Base-by-base conservation (phyloP, 92 coral and sea anemone species). In the Pocillopora meandrina region DNA sequence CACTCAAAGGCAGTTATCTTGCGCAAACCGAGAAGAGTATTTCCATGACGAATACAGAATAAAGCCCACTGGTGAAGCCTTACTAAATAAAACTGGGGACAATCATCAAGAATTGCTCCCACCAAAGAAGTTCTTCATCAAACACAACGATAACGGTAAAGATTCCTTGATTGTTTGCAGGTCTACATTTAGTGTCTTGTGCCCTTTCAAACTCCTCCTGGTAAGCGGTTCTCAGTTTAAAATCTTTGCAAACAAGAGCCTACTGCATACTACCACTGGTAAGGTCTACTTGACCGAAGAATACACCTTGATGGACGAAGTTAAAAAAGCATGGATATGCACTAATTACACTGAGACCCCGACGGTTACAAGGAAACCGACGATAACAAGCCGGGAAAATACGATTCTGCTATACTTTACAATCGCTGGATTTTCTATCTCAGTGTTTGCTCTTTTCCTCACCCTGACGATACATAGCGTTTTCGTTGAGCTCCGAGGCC, bases 401-500 rank as follows among this genome's bases (percentile, higher is more conserved):
- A 36, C 9, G 16, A 34, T 84, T 34, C 58, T 84, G 42, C 68
- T 92, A 33, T 91, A 93, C 89, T 82, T 90, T 79, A 95, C 98
- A 2, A 74, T 88, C 18, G 77, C 88, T 49, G 95, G 95, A 23
- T 85, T 95, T 59, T 74, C 93, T 2, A 62, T 95, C 20, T 95
- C 98, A 13, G 75, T 95, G 26, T 23, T 88, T 60, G 61, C 88
- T 11, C 91, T 95, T 8, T 23, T 78, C 19, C 88, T 92, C 47
- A 91, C 95, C 12, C 87, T 95, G 23, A 19, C 90, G 78, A 83
- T 91, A 56, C 97, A 95, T 75, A 80, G 81, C 84, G 78, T 91
- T 31, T 89, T 93, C 69, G 82, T 74, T 59, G 98, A 96, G 60
- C 93, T 96, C 19, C 91, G 98, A 19, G 70, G 67, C 35, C 93